phyloP scores from a whole-genome alignment of 2,797 vertebrate genomes.

The Saguinus oedipus region DNA sequence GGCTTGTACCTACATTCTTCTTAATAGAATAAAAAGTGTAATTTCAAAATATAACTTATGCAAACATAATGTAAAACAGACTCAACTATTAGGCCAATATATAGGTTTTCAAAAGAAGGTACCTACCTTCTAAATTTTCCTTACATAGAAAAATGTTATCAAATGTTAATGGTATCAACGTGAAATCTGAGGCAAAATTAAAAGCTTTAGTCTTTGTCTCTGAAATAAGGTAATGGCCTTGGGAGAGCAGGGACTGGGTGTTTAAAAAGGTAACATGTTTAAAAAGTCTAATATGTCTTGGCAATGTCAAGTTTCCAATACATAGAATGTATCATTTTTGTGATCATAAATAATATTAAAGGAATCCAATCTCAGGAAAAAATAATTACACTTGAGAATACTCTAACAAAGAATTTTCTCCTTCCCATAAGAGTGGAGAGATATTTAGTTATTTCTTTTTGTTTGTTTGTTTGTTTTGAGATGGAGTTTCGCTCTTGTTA shows the following conservation, averaged over 20 bases:
- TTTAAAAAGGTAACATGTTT: not conserved
- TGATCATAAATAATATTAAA: conserved; percentile 5
- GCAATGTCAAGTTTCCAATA: conserved; percentile 42
- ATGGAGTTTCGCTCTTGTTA: too few relatives aligned
- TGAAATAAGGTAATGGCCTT: conserved; percentile 26
- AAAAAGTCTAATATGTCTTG: not conserved
- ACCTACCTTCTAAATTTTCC: not conserved
- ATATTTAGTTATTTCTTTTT: not conserved
- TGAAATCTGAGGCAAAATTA: conserved; percentile 40
- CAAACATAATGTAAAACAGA: not conserved
- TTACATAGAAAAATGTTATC: not conserved
- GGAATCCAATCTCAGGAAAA: not conserved
- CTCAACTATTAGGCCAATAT: not conserved
- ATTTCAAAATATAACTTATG: conserved; percentile 10
- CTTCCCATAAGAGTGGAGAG: not conserved
- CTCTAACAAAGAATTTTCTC: not conserved
- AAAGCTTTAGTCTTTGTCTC: not conserved
- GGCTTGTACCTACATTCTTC: not conserved
- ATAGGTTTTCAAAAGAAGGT: not conserved
- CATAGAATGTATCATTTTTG: not conserved
- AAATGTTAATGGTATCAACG: not conserved
- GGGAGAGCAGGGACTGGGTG: not conserved
- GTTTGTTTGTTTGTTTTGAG: too few relatives aligned
- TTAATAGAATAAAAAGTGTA: conserved; percentile 25
- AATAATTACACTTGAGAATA: not conserved